Evolutionary conservation across 1,140 invertebrate species (phyloP).

Genomic region (Cydia strobilella): DNA sequence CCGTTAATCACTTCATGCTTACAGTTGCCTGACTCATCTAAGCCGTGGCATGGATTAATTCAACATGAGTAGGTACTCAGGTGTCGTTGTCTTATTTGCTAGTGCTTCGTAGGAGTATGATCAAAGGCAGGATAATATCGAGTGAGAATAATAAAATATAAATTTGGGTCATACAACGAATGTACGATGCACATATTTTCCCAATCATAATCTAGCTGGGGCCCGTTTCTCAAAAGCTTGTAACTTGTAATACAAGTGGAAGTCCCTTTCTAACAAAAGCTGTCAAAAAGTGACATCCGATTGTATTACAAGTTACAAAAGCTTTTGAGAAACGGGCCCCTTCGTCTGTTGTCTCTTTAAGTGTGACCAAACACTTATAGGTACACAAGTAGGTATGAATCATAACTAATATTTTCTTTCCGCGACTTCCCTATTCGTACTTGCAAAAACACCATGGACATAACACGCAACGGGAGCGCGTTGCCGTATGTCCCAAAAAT

Average conservation of each 20-base stretch:
- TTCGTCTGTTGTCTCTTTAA: too few species aligned
- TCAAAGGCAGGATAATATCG: neutral
- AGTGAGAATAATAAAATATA: neutral
- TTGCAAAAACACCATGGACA: constrained; percentile 17
- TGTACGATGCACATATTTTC: too few species aligned
- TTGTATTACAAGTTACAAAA: too few species aligned
- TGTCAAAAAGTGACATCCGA: too few species aligned
- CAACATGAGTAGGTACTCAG: constrained; percentile 17
- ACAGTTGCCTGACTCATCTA: constrained; percentile 7
- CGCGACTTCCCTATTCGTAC: neutral
- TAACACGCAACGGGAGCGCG: neutral
- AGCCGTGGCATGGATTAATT: constrained; percentile 2
- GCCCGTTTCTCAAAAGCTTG: too few species aligned
- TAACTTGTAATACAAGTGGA: too few species aligned
- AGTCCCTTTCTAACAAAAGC: too few species aligned
- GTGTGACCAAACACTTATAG: too few species aligned
- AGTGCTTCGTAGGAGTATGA: neutral
- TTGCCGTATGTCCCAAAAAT: constrained; percentile 16
- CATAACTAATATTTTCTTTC: neutral
- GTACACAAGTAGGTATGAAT: too few species aligned
- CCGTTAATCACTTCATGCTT: constrained; percentile 5
- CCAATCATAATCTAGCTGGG: too few species aligned
- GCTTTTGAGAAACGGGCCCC: too few species aligned
- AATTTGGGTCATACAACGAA: too few species aligned
- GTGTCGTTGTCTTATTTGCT: constrained; percentile 1